These are phyloP conservation scores for Formica selysi DNA, from an alignment of 1,140 invertebrate species.

Conservation along the genomic window DNA sequence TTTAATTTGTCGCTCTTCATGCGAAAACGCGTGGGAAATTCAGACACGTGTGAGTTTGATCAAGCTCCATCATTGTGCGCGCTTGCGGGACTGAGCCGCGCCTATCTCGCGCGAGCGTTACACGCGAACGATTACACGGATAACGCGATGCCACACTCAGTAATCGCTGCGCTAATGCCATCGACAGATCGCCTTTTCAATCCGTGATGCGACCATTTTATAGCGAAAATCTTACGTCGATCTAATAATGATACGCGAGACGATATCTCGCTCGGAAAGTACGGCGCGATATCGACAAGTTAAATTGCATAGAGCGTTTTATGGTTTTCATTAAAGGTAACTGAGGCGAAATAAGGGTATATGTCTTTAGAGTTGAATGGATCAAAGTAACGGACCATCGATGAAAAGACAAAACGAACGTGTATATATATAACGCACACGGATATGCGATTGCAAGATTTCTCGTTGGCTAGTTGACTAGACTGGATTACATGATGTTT, in stretches of 20 bases:
- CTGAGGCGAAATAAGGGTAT: slow-evolving; percentile 67
- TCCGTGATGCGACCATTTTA: slow-evolving; percentile 55
- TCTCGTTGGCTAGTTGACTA: slow-evolving; percentile 62
- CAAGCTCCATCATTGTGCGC: not conserved
- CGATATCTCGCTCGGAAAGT: slow-evolving; percentile 39
- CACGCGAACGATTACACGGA: slow-evolving; percentile 16
- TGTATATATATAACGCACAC: not conserved
- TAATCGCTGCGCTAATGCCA: slow-evolving; percentile 32
- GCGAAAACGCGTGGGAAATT: not conserved
- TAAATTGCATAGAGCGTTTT: slow-evolving; percentile 71
- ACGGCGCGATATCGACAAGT: slow-evolving; percentile 17
- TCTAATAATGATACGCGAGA: slow-evolving; percentile 1
- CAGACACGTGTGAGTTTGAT: slow-evolving; percentile 4
- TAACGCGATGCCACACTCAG: slow-evolving; percentile 23
- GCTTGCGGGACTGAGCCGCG: slow-evolving; percentile 13
- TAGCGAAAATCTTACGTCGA: slow-evolving; percentile 30
- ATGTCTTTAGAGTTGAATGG: slow-evolving; percentile 51
- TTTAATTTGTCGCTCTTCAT: not conserved
- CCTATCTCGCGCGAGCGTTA: slow-evolving; percentile 20
- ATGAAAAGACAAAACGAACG: slow-evolving; percentile 39
- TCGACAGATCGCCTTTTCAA: slow-evolving; percentile 52
- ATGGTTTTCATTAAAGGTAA: slow-evolving; percentile 81
- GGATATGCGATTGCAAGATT: slow-evolving; percentile 65
- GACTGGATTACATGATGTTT: slow-evolving; percentile 75
- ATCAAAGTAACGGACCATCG: not conserved